Evolutionary conservation across 1,140 invertebrate genomes (phyloP).

Genomic region (Spodoptera frugiperda): DNA sequence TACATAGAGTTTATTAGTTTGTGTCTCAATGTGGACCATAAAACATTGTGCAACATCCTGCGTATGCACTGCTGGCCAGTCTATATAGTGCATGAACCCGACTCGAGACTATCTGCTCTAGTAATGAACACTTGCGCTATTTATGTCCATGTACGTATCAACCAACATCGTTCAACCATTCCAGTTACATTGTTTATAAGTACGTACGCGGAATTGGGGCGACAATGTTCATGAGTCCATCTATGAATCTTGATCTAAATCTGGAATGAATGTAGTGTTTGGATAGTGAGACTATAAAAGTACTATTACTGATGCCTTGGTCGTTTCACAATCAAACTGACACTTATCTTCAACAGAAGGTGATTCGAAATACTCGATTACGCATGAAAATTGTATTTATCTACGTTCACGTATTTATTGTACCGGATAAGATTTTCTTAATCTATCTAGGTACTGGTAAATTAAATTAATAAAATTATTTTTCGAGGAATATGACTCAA

Average conservation of each 20-base stretch:
- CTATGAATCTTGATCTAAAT: neutral
- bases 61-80: constrained; percentile 40
- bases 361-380: constrained; percentile 32
- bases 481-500: constrained; percentile 4
- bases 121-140: constrained; percentile 37
- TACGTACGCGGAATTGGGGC: constrained; percentile 7
- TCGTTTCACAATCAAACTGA: constrained; percentile 27
- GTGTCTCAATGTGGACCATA: constrained; percentile 42
- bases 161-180: constrained; percentile 20
- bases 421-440: constrained; percentile 18
- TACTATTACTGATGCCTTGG: neutral
- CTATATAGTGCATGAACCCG: constrained; percentile 53
- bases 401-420: constrained; percentile 12
- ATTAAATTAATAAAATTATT: neutral
- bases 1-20: constrained; percentile 30
- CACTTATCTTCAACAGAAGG: constrained; percentile 20
- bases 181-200: constrained; percentile 15
- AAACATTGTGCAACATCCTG: constrained; percentile 64
- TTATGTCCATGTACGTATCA: constrained; percentile 11
- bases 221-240: constrained; percentile 2
- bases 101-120: constrained; percentile 28
- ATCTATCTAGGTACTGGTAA: constrained; percentile 16
- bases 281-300: constrained; percentile 6
- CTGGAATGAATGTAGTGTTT: neutral
- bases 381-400: constrained; percentile 24